phyloP scores from a whole-genome alignment of 1,140 invertebrate species.

The Drosophila willistoni region DNA sequence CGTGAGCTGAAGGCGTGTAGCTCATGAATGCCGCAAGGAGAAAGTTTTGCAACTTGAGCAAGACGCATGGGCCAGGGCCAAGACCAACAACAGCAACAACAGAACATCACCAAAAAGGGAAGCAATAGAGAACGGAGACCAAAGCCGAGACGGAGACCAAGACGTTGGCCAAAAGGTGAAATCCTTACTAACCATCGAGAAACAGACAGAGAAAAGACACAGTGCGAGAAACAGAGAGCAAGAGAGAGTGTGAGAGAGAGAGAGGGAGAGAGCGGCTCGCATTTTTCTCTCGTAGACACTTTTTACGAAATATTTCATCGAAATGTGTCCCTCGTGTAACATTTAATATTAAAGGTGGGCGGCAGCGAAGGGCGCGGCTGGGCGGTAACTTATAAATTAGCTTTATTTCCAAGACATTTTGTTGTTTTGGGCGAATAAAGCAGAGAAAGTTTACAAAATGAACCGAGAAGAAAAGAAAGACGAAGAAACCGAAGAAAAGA shows the following conservation, averaged over 20 bases:
- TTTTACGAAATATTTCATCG: conserved; percentile 83
- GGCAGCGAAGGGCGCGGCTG: conserved; percentile 35
- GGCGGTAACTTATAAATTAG: conserved; percentile 78
- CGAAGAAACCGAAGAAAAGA: conserved; percentile 11
- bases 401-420: conserved; percentile 82
- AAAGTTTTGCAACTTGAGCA: conserved; percentile 77
- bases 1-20: conserved; percentile 50
- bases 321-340: conserved; percentile 83
- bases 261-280: conserved; percentile 32
- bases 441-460: conserved; percentile 76
- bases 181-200: conserved; percentile 22
- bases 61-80: conserved; percentile 55
- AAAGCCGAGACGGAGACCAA: not conserved
- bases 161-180: conserved; percentile 48
- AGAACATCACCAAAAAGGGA: not conserved
- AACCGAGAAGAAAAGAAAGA: conserved; percentile 28
- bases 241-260: not conserved
- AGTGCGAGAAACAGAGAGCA: not conserved
- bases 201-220: not conserved
- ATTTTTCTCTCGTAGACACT: conserved; percentile 81
- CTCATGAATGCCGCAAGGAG: conserved; percentile 73
- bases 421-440: conserved; percentile 75
- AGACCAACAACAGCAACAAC: conserved; percentile 21
- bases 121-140: not conserved
- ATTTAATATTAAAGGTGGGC: conserved; percentile 83